These are phyloP conservation scores for Hippocampus comes DNA, from an alignment of 2,113 vertebrate species.

Conservation along the genomic window DNA sequence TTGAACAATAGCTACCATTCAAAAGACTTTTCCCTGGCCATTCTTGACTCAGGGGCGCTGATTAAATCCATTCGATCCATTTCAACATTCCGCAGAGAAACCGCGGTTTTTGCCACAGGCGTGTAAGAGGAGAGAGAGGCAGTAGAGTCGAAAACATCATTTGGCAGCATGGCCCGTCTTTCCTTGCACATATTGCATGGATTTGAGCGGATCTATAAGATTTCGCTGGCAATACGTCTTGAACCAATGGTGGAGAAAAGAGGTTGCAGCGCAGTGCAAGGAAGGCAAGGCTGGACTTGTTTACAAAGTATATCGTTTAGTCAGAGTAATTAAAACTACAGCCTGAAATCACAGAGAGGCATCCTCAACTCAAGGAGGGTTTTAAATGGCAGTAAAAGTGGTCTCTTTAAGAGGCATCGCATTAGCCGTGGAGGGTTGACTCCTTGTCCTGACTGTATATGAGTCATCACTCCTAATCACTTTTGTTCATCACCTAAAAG, in stretches of 20 bases:
- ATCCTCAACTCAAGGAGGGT: conserved; percentile 35
- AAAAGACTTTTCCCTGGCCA: neutral
- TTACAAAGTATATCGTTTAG: conserved; percentile 26
- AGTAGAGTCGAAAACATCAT: conserved; percentile 9
- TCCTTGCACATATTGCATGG: neutral
- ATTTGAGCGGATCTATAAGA: conserved; percentile 10
- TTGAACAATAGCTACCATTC: neutral
- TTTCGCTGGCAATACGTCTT: neutral
- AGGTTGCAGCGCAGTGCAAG: conserved; percentile 13
- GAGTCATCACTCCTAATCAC: conserved; percentile 20
- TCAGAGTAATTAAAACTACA: conserved; percentile 41
- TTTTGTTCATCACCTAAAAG: conserved; percentile 24
- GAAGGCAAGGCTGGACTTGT: neutral
- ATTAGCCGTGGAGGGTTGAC: conserved; percentile 30
- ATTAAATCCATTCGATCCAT: conserved; percentile 2
- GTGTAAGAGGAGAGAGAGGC: neutral
- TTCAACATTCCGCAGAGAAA: neutral
- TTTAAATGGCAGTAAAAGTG: conserved; percentile 26
- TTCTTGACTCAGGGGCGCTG: neutral
- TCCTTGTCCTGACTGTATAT: conserved; percentile 32
- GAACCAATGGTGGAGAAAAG: conserved; percentile 9
- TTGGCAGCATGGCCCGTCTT: conserved; percentile 7
- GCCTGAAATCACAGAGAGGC: conserved; percentile 12
- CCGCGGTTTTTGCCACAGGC: neutral
- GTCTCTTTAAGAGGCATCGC: conserved; percentile 50